A percentile compares a stretch with the other conserved stretches of the same genome.
Conservation (phyloP, 1,140 invertebrate species). For the Chymomyza costata region DNA sequence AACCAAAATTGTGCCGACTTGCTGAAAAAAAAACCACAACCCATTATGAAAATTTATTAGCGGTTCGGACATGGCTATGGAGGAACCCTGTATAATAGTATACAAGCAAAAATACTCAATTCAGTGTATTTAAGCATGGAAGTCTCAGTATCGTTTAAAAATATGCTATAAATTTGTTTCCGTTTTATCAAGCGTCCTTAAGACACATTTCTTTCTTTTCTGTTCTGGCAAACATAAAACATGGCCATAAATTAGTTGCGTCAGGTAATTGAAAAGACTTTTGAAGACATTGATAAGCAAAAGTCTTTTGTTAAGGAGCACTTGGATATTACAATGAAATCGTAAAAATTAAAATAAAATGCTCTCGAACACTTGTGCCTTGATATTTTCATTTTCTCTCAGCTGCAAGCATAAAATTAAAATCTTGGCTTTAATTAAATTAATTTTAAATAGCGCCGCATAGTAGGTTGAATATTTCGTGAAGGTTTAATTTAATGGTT, state of each 20-base stretch:
- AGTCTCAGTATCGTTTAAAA: no score
- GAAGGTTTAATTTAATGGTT: no score
- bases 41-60: no score
- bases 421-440: slow-evolving; percentile 62
- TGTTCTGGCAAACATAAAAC: slow-evolving; percentile 49
- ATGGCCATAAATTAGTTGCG: slow-evolving; percentile 51
- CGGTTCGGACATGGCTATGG: no score
- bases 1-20: slow-evolving; percentile 9
- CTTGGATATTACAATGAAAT: slow-evolving; percentile 37
- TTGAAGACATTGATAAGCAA: neutral
- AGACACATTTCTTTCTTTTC: slow-evolving; percentile 42
- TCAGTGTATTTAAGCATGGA: no score
- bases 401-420: slow-evolving; percentile 63
- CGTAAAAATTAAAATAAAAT: slow-evolving; percentile 38
- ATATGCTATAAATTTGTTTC: slow-evolving; percentile 1
- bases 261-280: slow-evolving; percentile 50
- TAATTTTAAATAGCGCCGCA: no score
- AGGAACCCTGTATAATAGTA: no score
- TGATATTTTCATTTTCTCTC: no score
- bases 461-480: no score
- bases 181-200: slow-evolving; percentile 47
- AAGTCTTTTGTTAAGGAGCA: slow-evolving; percentile 24
- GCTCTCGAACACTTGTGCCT: slow-evolving; percentile 19
- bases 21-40: no score
- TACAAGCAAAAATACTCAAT: no score